Conservation (phyloP, 1,140 invertebrate species). For the Pemphigus obesinymphae region DNA sequence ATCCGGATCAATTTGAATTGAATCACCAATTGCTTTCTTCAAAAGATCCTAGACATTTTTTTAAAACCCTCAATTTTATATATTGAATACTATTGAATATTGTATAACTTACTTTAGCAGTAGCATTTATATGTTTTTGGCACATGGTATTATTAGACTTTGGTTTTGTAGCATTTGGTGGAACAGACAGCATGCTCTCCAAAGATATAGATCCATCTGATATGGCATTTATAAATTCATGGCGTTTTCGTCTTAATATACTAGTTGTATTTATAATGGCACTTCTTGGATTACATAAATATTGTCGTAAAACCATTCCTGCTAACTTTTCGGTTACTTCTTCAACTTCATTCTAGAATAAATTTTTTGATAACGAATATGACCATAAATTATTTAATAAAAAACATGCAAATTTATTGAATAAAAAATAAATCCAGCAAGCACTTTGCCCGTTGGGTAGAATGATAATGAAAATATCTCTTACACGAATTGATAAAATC, state of each 20-base stretch:
- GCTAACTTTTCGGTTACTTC: conserved; percentile 63
- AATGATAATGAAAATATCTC: too few species aligned
- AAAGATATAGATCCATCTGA: conserved; percentile 64
- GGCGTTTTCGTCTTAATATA: conserved; percentile 58
- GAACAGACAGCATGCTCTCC: conserved; percentile 52
- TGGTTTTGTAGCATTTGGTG: conserved; percentile 27
- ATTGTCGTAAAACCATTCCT: conserved; percentile 63
- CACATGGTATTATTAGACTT: neutral
- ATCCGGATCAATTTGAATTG: conserved; percentile 55
- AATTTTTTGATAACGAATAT: too few species aligned
- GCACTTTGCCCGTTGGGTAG: too few species aligned
- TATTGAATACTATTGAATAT: neutral
- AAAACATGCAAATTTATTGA: too few species aligned
- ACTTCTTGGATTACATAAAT: conserved; percentile 60
- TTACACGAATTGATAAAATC: too few species aligned
- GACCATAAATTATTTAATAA: too few species aligned
- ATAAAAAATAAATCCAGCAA: too few species aligned
- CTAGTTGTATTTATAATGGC: conserved; percentile 61
- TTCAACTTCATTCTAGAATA: conserved; percentile 62
- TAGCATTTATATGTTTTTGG: conserved; percentile 29
- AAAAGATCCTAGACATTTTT: conserved; percentile 9
- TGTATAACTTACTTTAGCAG: neutral
- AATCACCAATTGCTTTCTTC: conserved; percentile 53
- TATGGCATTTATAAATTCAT: conserved; percentile 63
- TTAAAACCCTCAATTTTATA: neutral